Conservation (phyloP, 2,888 invertebrate genomes). For the Zygaena filipendulae region DNA sequence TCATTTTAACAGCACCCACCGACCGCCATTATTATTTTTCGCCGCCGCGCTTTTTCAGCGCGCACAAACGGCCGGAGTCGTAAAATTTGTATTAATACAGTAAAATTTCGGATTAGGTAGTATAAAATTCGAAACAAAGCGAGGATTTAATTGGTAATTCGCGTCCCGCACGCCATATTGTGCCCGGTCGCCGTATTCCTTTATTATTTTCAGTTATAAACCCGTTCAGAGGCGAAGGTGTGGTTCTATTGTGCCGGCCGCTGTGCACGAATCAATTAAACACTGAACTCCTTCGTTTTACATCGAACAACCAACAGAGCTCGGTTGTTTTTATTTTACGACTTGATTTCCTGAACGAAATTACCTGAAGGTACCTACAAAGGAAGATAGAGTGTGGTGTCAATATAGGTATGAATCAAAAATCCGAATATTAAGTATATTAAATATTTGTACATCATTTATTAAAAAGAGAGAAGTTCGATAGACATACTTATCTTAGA, state of each 20-base stretch:
- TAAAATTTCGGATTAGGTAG: conserved; percentile 63
- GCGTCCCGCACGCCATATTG: conserved; percentile 27
- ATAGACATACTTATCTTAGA: too few relatives aligned
- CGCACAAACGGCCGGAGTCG: conserved; percentile 26
- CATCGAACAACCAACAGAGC: too few relatives aligned
- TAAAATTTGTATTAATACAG: conserved; percentile 64
- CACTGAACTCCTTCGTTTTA: conserved; percentile 3
- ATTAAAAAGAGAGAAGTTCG: too few relatives aligned
- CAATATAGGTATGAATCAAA: too few relatives aligned
- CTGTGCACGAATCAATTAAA: conserved; percentile 21
- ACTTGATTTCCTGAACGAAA: too few relatives aligned
- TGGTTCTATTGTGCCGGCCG: conserved; percentile 8
- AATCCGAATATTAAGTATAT: too few relatives aligned
- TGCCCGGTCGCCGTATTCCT: conserved; percentile 20
- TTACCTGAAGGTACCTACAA: too few relatives aligned
- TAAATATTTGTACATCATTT: too few relatives aligned
- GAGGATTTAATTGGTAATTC: conserved; percentile 59
- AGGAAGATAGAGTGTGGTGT: too few relatives aligned
- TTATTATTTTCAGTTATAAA: conserved; percentile 32
- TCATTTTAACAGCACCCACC: conserved; percentile 40
- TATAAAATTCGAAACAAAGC: conserved; percentile 64
- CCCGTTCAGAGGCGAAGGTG: conserved; percentile 16
- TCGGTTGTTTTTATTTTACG: too few relatives aligned
- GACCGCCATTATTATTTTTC: conserved; percentile 36
- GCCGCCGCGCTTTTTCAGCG: conserved; percentile 42